These are phyloP conservation scores for Hedychridium roseum DNA, from an alignment of 2,888 invertebrate genomes.

Conservation along the genomic window DNA sequence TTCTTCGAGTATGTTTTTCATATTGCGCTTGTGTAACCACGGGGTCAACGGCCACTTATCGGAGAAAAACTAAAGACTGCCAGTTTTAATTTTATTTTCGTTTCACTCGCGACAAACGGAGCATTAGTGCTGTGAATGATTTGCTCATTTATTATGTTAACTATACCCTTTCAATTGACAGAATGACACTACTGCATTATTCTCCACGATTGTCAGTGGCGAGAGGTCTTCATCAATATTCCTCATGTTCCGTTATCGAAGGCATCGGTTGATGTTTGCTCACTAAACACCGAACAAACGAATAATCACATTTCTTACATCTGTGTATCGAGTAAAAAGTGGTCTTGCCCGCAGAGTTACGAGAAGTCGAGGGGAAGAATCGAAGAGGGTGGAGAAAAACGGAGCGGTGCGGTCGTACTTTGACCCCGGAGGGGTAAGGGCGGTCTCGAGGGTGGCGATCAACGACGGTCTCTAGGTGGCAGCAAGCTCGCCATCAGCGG, in stretches of 20 bases:
- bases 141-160: not conserved
- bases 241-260: no score
- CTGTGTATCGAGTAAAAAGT: not conserved
- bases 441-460: no score
- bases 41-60: not conserved
- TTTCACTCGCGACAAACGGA: not conserved
- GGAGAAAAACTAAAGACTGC: not conserved
- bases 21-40: not conserved
- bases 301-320: not conserved
- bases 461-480: no score
- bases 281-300: no score
- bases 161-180: not conserved
- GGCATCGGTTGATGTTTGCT: no score
- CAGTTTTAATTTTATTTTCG: not conserved
- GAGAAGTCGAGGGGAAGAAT: not conserved
- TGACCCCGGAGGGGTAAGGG: no score
- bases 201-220: not conserved
- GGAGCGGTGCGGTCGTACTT: not conserved
- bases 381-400: not conserved
- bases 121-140: not conserved
- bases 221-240: not conserved
- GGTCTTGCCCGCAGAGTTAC: not conserved
- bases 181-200: no score
- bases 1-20: not conserved
- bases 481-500: no score